Evolutionary conservation across 2,888 invertebrate genomes (phyloP).

Genomic region (Griposia aprilina): DNA sequence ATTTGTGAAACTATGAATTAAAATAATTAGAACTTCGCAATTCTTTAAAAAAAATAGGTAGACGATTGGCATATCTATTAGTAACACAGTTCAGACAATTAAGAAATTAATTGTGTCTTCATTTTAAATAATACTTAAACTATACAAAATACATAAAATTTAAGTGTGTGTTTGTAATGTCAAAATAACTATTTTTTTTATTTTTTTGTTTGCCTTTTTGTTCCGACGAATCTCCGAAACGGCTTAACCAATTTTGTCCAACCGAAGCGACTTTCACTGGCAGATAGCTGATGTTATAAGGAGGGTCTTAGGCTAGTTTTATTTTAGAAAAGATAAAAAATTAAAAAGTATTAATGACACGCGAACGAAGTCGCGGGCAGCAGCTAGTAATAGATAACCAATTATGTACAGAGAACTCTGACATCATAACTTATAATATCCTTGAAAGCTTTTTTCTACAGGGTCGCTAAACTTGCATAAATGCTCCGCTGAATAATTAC

Average conservation of each 20-base stretch:
- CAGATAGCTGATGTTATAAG: too few species aligned
- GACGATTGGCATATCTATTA: background rate
- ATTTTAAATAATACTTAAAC: conserved; percentile 5
- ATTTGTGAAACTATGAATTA: background rate
- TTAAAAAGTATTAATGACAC: too few species aligned
- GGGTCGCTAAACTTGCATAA: conserved; percentile 19
- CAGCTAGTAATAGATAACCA: conserved; percentile 3
- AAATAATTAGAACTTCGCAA: background rate
- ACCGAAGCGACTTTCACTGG: too few species aligned
- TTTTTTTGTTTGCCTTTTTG: too few species aligned
- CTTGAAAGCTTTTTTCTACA: conserved; percentile 31
- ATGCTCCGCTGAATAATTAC: conserved; percentile 27
- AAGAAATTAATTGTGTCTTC: conserved; percentile 4
- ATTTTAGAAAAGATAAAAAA: too few species aligned
- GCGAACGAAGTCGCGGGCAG: too few species aligned
- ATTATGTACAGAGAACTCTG: conserved; percentile 40
- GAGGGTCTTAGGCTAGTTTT: too few species aligned
- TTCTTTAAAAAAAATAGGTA: background rate
- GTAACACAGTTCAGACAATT: background rate
- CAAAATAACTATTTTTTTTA: too few species aligned
- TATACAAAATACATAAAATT: too few species aligned
- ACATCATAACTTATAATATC: conserved; percentile 27
- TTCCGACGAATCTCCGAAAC: too few species aligned
- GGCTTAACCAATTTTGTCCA: too few species aligned
- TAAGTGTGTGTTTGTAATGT: too few species aligned